Conservation (phyloP, 1,140 invertebrate genomes). For the Tenebrio molitor region DNA sequence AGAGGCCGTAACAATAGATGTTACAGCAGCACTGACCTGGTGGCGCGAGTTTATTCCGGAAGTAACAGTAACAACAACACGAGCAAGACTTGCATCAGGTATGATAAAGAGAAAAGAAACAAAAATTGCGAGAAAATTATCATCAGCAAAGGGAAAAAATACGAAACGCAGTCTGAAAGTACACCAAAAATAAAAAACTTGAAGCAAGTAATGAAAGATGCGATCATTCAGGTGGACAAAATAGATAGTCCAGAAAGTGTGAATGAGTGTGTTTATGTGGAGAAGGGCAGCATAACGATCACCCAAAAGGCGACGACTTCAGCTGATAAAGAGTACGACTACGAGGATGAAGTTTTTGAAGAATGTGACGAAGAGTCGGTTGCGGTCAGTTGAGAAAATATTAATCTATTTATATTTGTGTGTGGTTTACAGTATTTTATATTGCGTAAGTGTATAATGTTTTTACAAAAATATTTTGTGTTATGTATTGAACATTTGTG, state of each 20-base stretch:
- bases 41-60: background rate
- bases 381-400: background rate
- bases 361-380: conserved; percentile 23
- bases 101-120: background rate
- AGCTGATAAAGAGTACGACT: conserved; percentile 12
- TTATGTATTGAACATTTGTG: background rate
- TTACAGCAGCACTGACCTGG: background rate
- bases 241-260: conserved; percentile 1
- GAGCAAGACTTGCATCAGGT: background rate
- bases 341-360: conserved; percentile 36
- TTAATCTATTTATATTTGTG: background rate
- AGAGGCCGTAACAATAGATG: background rate
- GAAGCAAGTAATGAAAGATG: conserved; percentile 6
- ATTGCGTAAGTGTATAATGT: background rate
- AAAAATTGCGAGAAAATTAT: background rate
- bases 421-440: background rate
- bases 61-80: background rate
- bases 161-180: background rate
- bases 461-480: background rate
- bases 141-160: background rate
- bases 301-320: background rate
- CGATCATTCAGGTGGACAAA: conserved; percentile 11
- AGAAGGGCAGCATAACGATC: conserved; percentile 23
- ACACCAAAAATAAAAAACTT: background rate
- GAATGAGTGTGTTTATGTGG: conserved; percentile 14